Conservation (phyloP, 2,797 vertebrate species). For the Austrolebias charrua region DNA sequence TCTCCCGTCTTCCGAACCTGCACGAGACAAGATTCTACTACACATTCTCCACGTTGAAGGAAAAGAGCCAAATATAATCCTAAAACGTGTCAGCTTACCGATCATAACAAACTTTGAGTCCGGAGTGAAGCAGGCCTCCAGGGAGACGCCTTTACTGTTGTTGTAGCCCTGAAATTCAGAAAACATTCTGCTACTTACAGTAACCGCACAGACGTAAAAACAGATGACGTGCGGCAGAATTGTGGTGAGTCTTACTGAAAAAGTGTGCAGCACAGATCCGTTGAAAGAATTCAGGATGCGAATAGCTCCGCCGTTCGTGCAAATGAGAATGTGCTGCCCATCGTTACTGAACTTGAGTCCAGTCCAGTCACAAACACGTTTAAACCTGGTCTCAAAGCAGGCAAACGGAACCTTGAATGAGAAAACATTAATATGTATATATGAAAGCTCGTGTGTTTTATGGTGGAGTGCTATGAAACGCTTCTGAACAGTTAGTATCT, state of each 20-base stretch:
- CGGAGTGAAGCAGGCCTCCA: conserved; percentile 93
- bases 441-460: no score
- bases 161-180: conserved; percentile 86
- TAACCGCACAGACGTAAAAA: not conserved
- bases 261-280: conserved; percentile 88
- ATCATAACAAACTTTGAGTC: conserved; percentile 97
- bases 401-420: conserved; percentile 86
- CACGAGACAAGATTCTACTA: not conserved
- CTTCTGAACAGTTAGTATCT: no score
- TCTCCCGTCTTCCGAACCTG: conserved; percentile 94
- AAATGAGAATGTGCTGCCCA: conserved; percentile 91
- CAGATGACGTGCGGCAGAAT: not conserved
- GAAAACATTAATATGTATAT: not conserved
- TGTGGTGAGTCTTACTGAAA: conserved; percentile 81
- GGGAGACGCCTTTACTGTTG: conserved; percentile 88
- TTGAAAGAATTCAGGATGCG: conserved; percentile 89
- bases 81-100: conserved; percentile 74
- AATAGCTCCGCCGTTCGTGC: conserved; percentile 88
- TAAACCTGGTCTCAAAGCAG: conserved; percentile 88
- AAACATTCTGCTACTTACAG: not conserved
- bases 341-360: conserved; percentile 92
- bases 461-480: no score
- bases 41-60: not conserved
- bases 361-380: conserved; percentile 89
- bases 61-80: not conserved